These are phyloP conservation scores for Etheostoma nigrum DNA, from an alignment of 2,797 vertebrate genomes.

Conservation along the genomic window DNA sequence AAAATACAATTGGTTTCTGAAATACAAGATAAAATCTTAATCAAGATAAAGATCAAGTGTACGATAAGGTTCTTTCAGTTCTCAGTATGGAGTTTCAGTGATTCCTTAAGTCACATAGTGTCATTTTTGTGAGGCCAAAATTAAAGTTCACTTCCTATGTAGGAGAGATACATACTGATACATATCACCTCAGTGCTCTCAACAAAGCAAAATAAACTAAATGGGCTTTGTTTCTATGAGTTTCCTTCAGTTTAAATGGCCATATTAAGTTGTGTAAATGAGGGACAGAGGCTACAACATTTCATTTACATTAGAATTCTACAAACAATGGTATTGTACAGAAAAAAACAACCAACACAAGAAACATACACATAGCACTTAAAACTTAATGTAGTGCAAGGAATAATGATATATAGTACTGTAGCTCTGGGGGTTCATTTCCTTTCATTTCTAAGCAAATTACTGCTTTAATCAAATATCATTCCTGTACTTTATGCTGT, in stretches of 20 bases:
- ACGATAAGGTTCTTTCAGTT: constrained; percentile 58
- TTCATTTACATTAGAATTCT: not conserved
- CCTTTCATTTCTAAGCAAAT: constrained; percentile 32
- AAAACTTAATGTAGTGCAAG: constrained; percentile 13
- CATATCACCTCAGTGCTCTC: constrained; percentile 3
- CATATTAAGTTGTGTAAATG: not conserved
- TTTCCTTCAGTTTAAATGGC: not conserved
- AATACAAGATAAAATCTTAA: constrained; percentile 48
- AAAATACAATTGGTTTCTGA: not conserved
- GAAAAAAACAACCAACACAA: not conserved
- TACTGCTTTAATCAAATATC: not conserved
- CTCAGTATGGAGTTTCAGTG: constrained; percentile 60
- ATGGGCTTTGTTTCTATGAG: not conserved
- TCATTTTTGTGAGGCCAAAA: constrained; percentile 41
- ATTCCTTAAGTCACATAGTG: constrained; percentile 38
- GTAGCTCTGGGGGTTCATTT: constrained; percentile 7
- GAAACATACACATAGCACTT: not conserved
- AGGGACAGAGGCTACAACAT: not conserved
- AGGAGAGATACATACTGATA: constrained; percentile 36
- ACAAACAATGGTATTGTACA: not conserved
- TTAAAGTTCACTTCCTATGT: constrained; percentile 54
- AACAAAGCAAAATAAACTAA: constrained; percentile 5
- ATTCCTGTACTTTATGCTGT: not conserved
- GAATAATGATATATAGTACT: constrained; percentile 36
- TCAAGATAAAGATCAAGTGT: not conserved